Percentiles rank a stretch among this genome's conserved stretches.
phyloP scores from a whole-genome alignment of 2,113 vertebrate genomes.

The Hassar affinis region DNA sequence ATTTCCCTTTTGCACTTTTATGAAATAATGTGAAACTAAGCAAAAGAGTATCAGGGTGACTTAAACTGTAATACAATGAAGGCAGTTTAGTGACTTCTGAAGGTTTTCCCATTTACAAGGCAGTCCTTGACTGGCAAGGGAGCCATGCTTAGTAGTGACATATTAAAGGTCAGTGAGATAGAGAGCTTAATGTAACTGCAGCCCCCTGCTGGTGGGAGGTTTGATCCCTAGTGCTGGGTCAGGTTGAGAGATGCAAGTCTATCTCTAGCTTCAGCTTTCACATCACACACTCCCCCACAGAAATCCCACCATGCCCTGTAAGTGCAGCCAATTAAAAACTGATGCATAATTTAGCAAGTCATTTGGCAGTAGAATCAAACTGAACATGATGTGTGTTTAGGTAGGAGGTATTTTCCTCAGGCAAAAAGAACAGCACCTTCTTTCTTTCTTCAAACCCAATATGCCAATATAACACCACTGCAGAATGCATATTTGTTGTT shows the following conservation, averaged over 20 bases:
- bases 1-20: neutral
- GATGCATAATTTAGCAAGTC: conserved; percentile 74
- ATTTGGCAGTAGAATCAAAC: conserved; percentile 65
- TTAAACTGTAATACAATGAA: neutral
- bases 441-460: conserved; percentile 32
- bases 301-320: conserved; percentile 55
- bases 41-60: neutral
- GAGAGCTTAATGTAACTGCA: neutral
- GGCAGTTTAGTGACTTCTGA: conserved; percentile 19
- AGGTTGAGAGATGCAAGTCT: conserved; percentile 45
- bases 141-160: neutral
- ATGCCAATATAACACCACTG: neutral
- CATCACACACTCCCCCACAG: conserved; percentile 55
- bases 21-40: neutral
- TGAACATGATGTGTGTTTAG: conserved; percentile 60
- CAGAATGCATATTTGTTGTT: conserved; percentile 11
- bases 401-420: conserved; percentile 39
- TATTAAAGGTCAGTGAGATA: neutral
- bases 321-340: conserved; percentile 72
- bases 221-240: conserved; percentile 61
- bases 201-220: conserved; percentile 48
- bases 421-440: conserved; percentile 45
- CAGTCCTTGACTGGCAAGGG: neutral
- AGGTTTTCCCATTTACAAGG: neutral
- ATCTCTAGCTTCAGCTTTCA: conserved; percentile 61